phyloP scores from a whole-genome alignment of 2,888 invertebrate species.

The Drosophila seclusa region DNA sequence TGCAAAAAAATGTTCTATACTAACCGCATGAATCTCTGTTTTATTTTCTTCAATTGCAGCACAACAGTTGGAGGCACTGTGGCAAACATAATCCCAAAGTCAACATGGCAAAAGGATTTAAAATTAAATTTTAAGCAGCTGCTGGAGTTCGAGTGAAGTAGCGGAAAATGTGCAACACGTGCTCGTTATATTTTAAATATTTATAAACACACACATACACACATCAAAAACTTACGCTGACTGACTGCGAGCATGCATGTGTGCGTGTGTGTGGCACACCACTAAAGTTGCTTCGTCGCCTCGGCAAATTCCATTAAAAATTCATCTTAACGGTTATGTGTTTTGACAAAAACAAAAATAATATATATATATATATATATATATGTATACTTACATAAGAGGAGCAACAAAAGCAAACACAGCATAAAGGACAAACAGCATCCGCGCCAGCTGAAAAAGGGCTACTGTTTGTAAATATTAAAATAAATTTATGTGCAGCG shows the following conservation, averaged over 20 bases:
- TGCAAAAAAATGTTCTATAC: slow-evolving; percentile 26
- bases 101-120: slow-evolving; percentile 58
- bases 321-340: slow-evolving; percentile 77
- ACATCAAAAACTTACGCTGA: not conserved
- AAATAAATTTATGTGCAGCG: slow-evolving; percentile 75
- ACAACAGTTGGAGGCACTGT: slow-evolving; percentile 20
- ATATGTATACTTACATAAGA: slow-evolving; percentile 6
- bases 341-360: slow-evolving; percentile 59
- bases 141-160: slow-evolving; percentile 8
- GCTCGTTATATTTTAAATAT: slow-evolving; percentile 72
- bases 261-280: slow-evolving; percentile 21
- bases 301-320: slow-evolving; percentile 73
- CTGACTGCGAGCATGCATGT: not conserved
- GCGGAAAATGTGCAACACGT: slow-evolving; percentile 72
- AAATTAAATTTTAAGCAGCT: slow-evolving; percentile 56
- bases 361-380: not conserved
- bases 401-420: slow-evolving; percentile 16
- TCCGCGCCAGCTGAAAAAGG: slow-evolving; percentile 37
- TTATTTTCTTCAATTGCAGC: slow-evolving; percentile 61
- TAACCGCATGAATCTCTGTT: slow-evolving; percentile 48
- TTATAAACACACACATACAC: slow-evolving; percentile 55
- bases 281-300: slow-evolving; percentile 55
- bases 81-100: slow-evolving; percentile 4
- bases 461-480: slow-evolving; percentile 76
- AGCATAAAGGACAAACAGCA: slow-evolving; percentile 35